A percentile compares a stretch with the other conserved stretches of the same genome.
Conservation (phyloP, 2,113 vertebrate species). For the Progne subis region DNA sequence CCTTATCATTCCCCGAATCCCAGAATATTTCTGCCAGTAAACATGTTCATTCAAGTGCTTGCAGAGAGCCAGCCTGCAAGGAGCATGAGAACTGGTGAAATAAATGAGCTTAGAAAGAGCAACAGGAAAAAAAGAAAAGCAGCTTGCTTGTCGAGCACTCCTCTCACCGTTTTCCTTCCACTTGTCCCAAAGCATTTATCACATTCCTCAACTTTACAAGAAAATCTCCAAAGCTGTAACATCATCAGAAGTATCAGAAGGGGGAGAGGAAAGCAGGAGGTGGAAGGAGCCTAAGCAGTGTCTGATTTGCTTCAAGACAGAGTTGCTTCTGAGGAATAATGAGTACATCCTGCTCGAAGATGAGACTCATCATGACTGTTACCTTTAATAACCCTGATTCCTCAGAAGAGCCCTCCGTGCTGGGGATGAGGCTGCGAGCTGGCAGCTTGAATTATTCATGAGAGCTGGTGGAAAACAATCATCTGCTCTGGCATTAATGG, state of each 20-base stretch:
- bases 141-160: neutral
- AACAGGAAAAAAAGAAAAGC: neutral
- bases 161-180: neutral
- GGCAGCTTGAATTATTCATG: constrained; percentile 44
- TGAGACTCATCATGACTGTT: neutral
- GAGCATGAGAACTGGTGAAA: neutral
- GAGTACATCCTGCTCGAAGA: neutral
- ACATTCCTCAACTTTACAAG: neutral
- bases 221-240: neutral
- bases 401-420: neutral
- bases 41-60: constrained; percentile 42
- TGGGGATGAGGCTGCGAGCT: neutral
- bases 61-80: neutral
- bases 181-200: neutral
- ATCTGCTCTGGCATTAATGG: constrained; percentile 52
- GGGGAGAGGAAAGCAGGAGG: neutral
- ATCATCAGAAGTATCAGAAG: neutral
- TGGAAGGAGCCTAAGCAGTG: neutral
- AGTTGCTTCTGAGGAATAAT: neutral
- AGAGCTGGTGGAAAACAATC: constrained; percentile 25
- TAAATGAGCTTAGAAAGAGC: neutral
- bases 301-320: neutral
- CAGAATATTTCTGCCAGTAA: constrained; percentile 29
- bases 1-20: neutral
- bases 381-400: constrained; percentile 9